Percentiles rank a stretch among this genome's conserved stretches.
phyloP scores from a whole-genome alignment of 2,797 vertebrate species.

The Peromyscus eremicus region DNA sequence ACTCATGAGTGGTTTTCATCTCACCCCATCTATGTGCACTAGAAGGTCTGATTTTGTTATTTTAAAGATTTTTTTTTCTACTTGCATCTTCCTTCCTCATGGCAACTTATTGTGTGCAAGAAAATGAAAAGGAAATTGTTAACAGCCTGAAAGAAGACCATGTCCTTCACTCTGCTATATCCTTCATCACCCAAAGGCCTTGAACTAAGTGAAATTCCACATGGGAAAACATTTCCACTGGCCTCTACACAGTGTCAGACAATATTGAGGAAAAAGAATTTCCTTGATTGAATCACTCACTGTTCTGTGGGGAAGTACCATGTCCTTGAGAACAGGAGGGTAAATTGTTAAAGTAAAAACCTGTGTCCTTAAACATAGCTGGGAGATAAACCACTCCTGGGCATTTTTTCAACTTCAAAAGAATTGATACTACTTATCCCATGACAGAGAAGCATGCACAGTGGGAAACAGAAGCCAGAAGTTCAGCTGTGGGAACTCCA shows the following conservation, averaged over 20 bases:
- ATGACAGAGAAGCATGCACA: background rate
- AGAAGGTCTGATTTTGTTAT: constrained; percentile 21
- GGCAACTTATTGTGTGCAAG: background rate
- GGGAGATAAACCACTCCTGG: background rate
- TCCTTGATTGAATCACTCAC: background rate
- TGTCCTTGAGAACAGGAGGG: background rate
- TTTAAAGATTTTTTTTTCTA: background rate
- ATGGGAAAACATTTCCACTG: background rate
- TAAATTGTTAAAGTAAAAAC: background rate
- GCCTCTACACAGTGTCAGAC: background rate
- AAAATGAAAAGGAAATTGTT: background rate
- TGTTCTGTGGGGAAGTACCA: background rate
- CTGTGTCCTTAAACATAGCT: too few relatives aligned
- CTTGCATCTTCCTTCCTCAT: background rate
- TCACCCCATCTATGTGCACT: background rate
- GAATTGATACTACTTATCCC: background rate
- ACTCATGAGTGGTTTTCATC: background rate
- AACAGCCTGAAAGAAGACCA: background rate
- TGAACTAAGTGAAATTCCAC: background rate
- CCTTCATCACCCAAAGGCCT: background rate
- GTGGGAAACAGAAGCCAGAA: background rate
- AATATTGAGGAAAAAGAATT: constrained; percentile 24
- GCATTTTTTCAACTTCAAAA: background rate
- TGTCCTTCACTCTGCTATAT: background rate
- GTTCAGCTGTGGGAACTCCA: too few relatives aligned